Base-by-base conservation (phyloP, 2,797 vertebrate species). In the Rhinoraja longicauda region DNA sequence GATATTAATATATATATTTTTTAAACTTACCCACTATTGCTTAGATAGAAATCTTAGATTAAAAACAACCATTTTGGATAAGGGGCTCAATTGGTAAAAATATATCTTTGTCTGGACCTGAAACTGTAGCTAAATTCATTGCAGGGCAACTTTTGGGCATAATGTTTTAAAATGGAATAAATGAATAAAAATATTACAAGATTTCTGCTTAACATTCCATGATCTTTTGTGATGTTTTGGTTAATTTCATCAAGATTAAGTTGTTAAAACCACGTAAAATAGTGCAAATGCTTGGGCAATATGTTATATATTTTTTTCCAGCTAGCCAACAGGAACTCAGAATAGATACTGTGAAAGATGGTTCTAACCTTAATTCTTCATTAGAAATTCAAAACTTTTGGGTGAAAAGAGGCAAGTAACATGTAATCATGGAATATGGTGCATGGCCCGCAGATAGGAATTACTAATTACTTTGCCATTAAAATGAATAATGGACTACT, bases 401-500 rank as follows among this genome's bases (percentile, higher is more conserved):
- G 57, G 8, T n/a, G 29, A 32, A 32, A 36, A 90, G 90, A 32
- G 15, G 29, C 8, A 45, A 62, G 29, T 17, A 21, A 67, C 84
- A 64, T 17, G 53, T 29, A 86, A 86, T 29, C 59, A 57, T 86
- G 86, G 32, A 86, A 90, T n/a, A 70, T 12, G 6, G 8, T 90
- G 21, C 82, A 86, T 36, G 19, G 32, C 36, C 32, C 24, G 67
- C 86, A 90, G 86, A 67, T 70, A 62, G n/a, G 64, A 67, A 9
- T 32, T 19, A 24, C 86, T 90, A 90, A 90, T 90, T 70, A 90
- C 67, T 62, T 70, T 90, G 15, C 24, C 86, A 90, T 90, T 64
- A 21, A 79, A 32, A 39, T 79, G 77, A 90, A 21, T 62, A 90
- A 32, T 36, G n/a, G 64, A 24, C 7, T 12, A 29, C 32, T 67